A percentile compares a stretch with the other conserved stretches of the same genome.
These are phyloP conservation scores for Lophius piscatorius DNA, from an alignment of 2,113 vertebrate species.

Conservation along the genomic window DNA sequence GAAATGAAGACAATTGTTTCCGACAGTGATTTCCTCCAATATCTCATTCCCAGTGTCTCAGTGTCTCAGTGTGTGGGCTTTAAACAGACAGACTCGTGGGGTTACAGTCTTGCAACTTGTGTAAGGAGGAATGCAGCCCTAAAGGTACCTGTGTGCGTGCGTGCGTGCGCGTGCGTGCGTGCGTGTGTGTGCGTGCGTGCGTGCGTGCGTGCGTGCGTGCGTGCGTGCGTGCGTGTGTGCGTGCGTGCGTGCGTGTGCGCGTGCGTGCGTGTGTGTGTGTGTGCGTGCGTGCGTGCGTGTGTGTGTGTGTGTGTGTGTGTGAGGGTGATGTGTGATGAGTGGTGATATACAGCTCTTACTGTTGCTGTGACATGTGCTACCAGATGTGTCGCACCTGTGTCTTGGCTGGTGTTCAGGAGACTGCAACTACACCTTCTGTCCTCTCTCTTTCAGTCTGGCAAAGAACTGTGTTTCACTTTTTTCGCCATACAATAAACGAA, in stretches of 20 bases:
- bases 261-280: conserved; percentile 3
- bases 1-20: conserved; percentile 55
- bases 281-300: too few relatives aligned
- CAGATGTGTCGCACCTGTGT: conserved; percentile 70
- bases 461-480: conserved; percentile 39
- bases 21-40: conserved; percentile 58
- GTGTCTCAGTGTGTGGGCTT: conserved; percentile 37
- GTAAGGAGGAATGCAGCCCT: conserved; percentile 29
- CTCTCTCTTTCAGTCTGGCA: conserved; percentile 49
- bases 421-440: conserved; percentile 75
- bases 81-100: conserved; percentile 66
- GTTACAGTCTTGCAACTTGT: conserved; percentile 56
- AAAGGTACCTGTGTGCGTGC: conserved; percentile 24
- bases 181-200: too few relatives aligned
- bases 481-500: conserved; percentile 17
- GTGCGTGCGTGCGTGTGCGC: conserved; percentile 35
- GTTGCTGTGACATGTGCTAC: conserved; percentile 76
- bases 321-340: not conserved
- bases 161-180: conserved; percentile 11
- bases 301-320: too few relatives aligned
- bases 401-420: conserved; percentile 65
- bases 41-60: conserved; percentile 33
- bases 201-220: too few relatives aligned
- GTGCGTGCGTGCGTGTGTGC: not conserved
- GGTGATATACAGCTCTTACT: conserved; percentile 62